phyloP scores from a whole-genome alignment of 1,140 invertebrate species.

The Hormaphis cornu region DNA sequence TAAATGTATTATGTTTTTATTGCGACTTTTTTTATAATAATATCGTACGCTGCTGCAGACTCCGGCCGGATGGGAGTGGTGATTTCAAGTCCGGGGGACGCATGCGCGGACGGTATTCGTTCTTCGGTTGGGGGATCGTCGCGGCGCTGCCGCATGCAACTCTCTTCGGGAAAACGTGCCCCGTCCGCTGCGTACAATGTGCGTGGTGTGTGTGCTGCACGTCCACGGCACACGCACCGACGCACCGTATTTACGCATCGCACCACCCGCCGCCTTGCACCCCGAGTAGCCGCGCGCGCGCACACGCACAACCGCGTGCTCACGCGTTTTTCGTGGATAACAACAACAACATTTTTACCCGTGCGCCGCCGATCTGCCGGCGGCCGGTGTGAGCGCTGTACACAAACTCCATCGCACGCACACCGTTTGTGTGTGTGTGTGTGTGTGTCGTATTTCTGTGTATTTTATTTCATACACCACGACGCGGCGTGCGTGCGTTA shows the following conservation, averaged over 20 bases:
- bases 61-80: slow-evolving; percentile 19
- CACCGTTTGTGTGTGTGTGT: too few species aligned
- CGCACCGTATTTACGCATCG: slow-evolving; percentile 8
- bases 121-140: slow-evolving; percentile 23
- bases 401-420: not conserved
- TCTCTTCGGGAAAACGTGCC: not conserved
- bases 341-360: slow-evolving; percentile 3
- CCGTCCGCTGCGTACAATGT: not conserved
- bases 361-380: too few species aligned
- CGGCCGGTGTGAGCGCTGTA: not conserved
- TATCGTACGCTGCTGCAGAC: not conserved
- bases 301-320: not conserved
- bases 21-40: not conserved
- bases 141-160: too few species aligned
- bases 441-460: too few species aligned
- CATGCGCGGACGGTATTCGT: slow-evolving; percentile 4
- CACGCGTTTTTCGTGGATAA: slow-evolving; percentile 1
- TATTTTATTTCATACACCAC: too few species aligned
- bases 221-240: not conserved
- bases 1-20: not conserved
- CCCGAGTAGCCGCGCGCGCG: not conserved
- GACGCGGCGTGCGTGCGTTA: too few species aligned
- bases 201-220: too few species aligned
- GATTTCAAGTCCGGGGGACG: not conserved
- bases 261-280: too few species aligned